Base-by-base conservation (phyloP, 2,888 invertebrate species). In the Corythucha ciliata region DNA sequence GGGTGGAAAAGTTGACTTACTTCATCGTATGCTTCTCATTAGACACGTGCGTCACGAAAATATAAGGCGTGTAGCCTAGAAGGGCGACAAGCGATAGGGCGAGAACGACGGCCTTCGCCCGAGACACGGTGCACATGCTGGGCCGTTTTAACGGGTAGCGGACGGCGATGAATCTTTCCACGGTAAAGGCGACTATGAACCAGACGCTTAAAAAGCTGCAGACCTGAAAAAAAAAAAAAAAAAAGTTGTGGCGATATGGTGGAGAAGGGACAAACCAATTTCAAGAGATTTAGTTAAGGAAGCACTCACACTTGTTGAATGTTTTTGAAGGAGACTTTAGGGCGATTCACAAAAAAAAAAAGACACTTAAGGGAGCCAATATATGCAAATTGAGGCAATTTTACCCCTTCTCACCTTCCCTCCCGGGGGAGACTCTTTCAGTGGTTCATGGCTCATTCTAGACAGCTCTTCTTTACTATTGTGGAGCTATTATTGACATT, bases 111-210 rank as follows among this genome's bases (percentile, higher is more conserved):
- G 73, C 66, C 58, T 81, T 80, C 0, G 87, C 85, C 37, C 86
- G 71, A 3, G 74, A 69, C 20, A 82, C 78, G 0, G 85, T 85
- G 66, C 85, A 87, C 69, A 84, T 72, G 4, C 76, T 74, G 53
- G 78, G 80, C 2, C 84, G 70, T 39, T 74, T 74, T 46, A 88
- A 66, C 0, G 88, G 88, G 65, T 85, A 83, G 27, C 70, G 68
- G 1, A 90, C 86, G 0, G 86, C 88, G 5, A 89, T 78, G 65
- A 83, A 89, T 20, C 90, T 74, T 65, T 90, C 90, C 1, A 85
- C 75, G 0, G 89, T 89, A 65, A 90, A 90, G 0, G 86, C 81
- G 6, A 88, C 83, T 18, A 88, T 84, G 54, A 88, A 74, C 88
- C 89, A 90, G 0, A 84, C 81, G 60, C 87, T 87, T 50, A 83